Conservation (phyloP, 2,888 invertebrate species). For the Campoplex nolae region DNA sequence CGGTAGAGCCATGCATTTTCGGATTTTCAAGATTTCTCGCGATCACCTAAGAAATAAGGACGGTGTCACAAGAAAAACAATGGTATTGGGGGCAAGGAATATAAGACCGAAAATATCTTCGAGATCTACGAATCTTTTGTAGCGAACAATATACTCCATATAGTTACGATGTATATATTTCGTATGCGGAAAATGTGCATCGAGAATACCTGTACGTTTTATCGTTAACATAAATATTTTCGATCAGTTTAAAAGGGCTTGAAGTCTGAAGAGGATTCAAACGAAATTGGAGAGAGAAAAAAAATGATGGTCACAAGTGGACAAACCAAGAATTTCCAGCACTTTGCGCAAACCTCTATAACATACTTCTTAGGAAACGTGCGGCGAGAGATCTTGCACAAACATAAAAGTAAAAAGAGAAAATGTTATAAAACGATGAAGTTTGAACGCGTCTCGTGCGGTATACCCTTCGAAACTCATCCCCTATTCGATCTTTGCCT, state of each 20-base stretch:
- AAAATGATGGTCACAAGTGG: slow-evolving; percentile 15
- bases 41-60: background rate
- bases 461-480: slow-evolving; percentile 35
- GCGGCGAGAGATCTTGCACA: slow-evolving; percentile 33
- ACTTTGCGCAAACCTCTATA: slow-evolving; percentile 2
- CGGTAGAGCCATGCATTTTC: background rate
- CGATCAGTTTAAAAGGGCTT: background rate
- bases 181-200: background rate
- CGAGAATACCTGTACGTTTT: background rate
- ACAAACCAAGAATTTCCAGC: slow-evolving; percentile 7
- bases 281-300: slow-evolving; percentile 29
- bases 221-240: background rate
- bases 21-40: background rate
- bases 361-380: background rate
- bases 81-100: too few relatives aligned
- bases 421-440: slow-evolving; percentile 63
- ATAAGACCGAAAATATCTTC: background rate
- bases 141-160: background rate
- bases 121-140: background rate
- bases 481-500: slow-evolving; percentile 6
- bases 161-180: background rate
- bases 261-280: background rate
- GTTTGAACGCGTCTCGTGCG: slow-evolving; percentile 46
- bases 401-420: slow-evolving; percentile 33
- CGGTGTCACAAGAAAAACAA: background rate